phyloP scores from a whole-genome alignment of 2,797 vertebrate genomes.

The Tamandua tetradactyla region DNA sequence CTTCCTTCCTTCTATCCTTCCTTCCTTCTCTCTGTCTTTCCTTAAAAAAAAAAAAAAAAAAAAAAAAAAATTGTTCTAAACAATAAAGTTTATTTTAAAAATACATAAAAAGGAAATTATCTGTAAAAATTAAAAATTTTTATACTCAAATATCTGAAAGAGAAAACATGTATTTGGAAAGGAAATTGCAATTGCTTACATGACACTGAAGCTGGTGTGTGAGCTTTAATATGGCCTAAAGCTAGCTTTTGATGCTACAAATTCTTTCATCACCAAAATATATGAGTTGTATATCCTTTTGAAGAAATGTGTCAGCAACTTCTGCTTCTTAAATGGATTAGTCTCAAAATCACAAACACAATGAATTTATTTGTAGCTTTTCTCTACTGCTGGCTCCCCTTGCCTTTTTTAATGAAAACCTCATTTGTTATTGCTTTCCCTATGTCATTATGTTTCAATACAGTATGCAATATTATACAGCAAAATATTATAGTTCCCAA shows the following conservation, averaged over 20 bases:
- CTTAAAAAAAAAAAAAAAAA: too few relatives aligned
- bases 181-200: neutral
- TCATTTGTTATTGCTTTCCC: neutral
- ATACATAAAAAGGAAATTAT: neutral
- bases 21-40: too few relatives aligned
- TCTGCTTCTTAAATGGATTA: conserved; percentile 20
- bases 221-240: conserved; percentile 32
- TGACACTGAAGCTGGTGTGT: neutral
- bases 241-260: neutral
- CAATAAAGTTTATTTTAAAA: conserved; percentile 15
- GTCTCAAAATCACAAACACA: neutral
- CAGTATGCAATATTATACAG: neutral
- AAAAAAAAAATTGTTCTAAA: neutral
- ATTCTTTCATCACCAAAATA: conserved; percentile 43
- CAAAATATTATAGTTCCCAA: neutral
- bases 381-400: neutral
- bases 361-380: neutral
- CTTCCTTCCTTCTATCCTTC: too few relatives aligned
- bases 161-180: neutral
- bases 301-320: conserved; percentile 42
- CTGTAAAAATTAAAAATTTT: neutral
- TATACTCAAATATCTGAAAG: neutral
- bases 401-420: neutral
- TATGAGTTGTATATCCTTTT: neutral
- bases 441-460: conserved; percentile 15